A percentile compares a stretch with the other conserved stretches of the same genome.
phyloP scores from a whole-genome alignment of 1,140 invertebrate genomes.

The Tetranychus urticae region DNA sequence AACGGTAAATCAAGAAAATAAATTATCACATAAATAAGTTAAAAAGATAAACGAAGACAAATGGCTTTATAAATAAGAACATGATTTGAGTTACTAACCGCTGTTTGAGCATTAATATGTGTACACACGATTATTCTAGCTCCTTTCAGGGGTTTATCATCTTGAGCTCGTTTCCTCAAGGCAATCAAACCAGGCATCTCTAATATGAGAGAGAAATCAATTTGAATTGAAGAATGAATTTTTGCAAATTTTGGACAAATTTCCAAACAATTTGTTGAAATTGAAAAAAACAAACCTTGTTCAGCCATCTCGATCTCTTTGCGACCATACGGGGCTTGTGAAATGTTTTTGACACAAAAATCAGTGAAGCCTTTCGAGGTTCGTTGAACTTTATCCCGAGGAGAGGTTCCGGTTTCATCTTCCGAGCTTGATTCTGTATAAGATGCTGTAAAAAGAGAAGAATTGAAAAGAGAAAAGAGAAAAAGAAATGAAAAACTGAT shows the following conservation, averaged over 20 bases:
- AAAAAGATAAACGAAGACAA: too few species aligned
- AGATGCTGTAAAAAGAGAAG: constrained; percentile 33
- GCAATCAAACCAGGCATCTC: constrained; percentile 97
- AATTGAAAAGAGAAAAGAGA: neutral
- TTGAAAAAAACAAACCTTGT: constrained; percentile 33
- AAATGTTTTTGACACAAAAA: constrained; percentile 75
- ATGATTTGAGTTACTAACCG: constrained; percentile 33
- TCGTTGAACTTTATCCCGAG: constrained; percentile 59
- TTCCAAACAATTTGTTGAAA: neutral
- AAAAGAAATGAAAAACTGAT: neutral
- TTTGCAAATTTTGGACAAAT: too few species aligned
- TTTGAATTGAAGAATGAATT: neutral
- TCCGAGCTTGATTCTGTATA: constrained; percentile 69
- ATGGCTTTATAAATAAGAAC: constrained; percentile 44
- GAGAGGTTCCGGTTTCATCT: constrained; percentile 56
- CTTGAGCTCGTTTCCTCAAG: constrained; percentile 57
- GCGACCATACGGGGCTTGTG: constrained; percentile 72
- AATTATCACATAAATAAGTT: too few species aligned
- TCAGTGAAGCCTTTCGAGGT: constrained; percentile 52
- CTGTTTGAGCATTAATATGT: constrained; percentile 92
- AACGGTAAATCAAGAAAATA: too few species aligned
- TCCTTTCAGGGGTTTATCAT: constrained; percentile 79
- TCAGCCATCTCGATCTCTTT: constrained; percentile 96
- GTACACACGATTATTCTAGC: constrained; percentile 92
- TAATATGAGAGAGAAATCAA: constrained; percentile 13